These are phyloP conservation scores for Cyclopterus lumpus DNA, from an alignment of 2,797 vertebrate genomes.

Conservation along the genomic window DNA sequence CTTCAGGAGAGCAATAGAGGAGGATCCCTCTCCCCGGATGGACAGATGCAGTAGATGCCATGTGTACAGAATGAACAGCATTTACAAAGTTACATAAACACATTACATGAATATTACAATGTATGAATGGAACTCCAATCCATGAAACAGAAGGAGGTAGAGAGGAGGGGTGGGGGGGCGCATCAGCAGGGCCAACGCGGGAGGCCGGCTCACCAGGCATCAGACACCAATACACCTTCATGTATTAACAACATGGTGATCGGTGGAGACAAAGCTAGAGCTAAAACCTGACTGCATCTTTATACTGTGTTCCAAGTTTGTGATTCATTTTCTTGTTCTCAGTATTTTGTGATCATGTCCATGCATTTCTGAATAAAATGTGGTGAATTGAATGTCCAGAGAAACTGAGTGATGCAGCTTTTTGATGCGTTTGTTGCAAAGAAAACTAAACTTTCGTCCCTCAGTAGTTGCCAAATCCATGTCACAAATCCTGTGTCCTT, in stretches of 20 bases:
- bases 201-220: too few species aligned
- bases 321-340: conserved; percentile 48
- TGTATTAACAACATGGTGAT: conserved; percentile 45
- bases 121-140: too few species aligned
- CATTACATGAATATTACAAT: too few species aligned
- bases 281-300: conserved; percentile 51
- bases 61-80: too few species aligned
- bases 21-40: too few species aligned
- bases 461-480: neutral
- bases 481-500: conserved; percentile 35
- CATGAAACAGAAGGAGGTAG: too few species aligned
- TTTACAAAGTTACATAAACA: too few species aligned
- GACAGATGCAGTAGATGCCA: too few species aligned
- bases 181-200: too few species aligned
- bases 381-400: conserved; percentile 48
- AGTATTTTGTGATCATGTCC: conserved; percentile 73
- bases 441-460: neutral
- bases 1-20: too few species aligned
- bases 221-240: too few species aligned
- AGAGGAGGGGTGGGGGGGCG: too few species aligned
- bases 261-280: conserved; percentile 48
- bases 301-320: conserved; percentile 52
- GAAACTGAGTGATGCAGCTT: neutral
- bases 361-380: conserved; percentile 74
- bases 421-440: neutral